Base-by-base conservation (phyloP, 2,113 vertebrate genomes). In the Rhinolophus sinicus region DNA sequence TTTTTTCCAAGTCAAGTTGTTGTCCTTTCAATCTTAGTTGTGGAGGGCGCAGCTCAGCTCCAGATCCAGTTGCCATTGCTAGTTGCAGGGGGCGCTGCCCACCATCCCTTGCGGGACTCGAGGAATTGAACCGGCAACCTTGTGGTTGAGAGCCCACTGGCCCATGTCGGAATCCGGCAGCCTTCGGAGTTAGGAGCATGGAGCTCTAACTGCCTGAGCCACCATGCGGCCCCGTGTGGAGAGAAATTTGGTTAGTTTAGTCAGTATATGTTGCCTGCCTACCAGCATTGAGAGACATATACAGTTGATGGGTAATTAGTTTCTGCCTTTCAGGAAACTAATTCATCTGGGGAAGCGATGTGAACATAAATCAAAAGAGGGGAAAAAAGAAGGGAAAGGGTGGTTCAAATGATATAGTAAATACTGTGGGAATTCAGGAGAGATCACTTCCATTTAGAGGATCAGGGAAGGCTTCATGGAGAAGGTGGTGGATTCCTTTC, bases 291-390 rank as follows among this genome's bases (percentile, higher is more conserved):
- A 75, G 89, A 72, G 38, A 26, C 75, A 12, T 52, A 15, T 80
- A 70, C 40, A 95, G 50, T 73, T 91, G 84, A 60, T 93, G 62
- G 80, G 16, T 89, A 33, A 40, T 91, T 84, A 94, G 75, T 96
- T 94, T 95, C 84, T 93, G 28, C 67, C 19, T 87, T 92, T 21
- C 16, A 77, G 69, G 26, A 96, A 94, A 60, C 40, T 44, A 73
- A 90, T 88, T 95, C 44, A 64, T 95, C 16, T 81, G 47, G 19
- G 62, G 16, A 88, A 18, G 52, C 70, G 50, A 60, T 64, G 22
- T 87, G 40, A 88, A 93, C 84, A 93, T 90, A 89, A 77, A 69
- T 72, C 56, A 72, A 88, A 77, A 58, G 35, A 50, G 35, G 19
- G 24, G 44, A 60, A 64, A 72, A 88, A 78, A 58, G 35, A 50